Percentiles rank a stretch among this genome's conserved stretches.
These are phyloP conservation scores for Daubentonia madagascariensis DNA, from an alignment of 2,113 vertebrate species.

Conservation along the genomic window DNA sequence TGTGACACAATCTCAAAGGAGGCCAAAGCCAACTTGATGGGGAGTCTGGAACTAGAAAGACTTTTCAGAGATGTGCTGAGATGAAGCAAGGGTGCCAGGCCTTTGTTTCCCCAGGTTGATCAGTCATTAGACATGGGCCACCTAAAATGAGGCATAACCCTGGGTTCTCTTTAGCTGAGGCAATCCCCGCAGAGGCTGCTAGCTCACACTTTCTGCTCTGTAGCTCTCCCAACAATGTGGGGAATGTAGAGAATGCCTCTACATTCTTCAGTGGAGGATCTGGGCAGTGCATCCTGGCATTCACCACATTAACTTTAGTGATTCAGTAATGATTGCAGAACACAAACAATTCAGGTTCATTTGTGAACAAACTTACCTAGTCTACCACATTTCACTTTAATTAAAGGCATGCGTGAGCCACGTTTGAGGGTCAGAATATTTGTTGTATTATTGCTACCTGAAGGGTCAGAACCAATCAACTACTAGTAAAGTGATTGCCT, in stretches of 20 bases:
- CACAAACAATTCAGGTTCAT: background rate
- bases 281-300: background rate
- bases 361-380: background rate
- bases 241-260: background rate
- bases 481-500: background rate
- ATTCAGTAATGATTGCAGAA: background rate
- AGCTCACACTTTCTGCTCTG: background rate
- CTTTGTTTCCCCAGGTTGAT: background rate
- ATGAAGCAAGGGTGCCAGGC: background rate
- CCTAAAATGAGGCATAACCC: background rate
- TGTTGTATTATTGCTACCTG: background rate
- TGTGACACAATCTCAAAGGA: background rate
- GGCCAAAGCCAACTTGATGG: background rate
- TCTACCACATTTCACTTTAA: background rate
- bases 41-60: background rate
- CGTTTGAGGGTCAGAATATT: background rate
- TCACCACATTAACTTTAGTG: background rate
- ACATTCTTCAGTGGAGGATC: background rate
- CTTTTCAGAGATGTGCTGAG: background rate
- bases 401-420: background rate
- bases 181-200: background rate
- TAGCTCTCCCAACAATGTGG: fast-evolving
- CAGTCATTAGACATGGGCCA: fast-evolving
- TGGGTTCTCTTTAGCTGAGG: background rate
- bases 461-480: background rate